phyloP scores from a whole-genome alignment of 2,113 vertebrate genomes.

The Dicaeum eximium region DNA sequence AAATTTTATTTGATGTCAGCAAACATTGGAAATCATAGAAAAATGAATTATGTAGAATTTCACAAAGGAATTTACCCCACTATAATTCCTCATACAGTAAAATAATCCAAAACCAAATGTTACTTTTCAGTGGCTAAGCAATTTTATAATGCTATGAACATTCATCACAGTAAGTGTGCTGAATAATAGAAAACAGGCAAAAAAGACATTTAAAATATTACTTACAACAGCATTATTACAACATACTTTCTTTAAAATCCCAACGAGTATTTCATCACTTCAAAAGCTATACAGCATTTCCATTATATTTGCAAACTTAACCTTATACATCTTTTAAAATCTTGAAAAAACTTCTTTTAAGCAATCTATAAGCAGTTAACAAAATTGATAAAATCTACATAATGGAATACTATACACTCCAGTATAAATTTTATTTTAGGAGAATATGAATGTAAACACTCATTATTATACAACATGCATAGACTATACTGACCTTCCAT shows the following conservation, averaged over 20 bases:
- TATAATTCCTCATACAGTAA: constrained; percentile 70
- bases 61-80: constrained; percentile 75
- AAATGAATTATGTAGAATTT: constrained; percentile 79
- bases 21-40: constrained; percentile 80
- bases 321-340: constrained; percentile 83
- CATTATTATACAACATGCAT: constrained; percentile 80
- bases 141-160: constrained; percentile 75
- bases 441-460: constrained; percentile 80
- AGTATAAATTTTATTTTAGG: constrained; percentile 65
- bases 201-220: constrained; percentile 74
- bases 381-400: constrained; percentile 75
- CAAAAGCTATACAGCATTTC: constrained; percentile 81
- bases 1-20: constrained; percentile 79
- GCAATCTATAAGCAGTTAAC: constrained; percentile 81
- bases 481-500: constrained; percentile 75
- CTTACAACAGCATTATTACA: constrained; percentile 77
- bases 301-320: constrained; percentile 80
- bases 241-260: constrained; percentile 74
- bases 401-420: constrained; percentile 74
- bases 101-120: constrained; percentile 68
- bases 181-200: constrained; percentile 75
- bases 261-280: constrained; percentile 72
- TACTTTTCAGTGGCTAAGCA: constrained; percentile 75
- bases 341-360: constrained; percentile 72
- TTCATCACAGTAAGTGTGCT: constrained; percentile 74